These are phyloP conservation scores for Cephus pulcher DNA, from an alignment of 2,888 invertebrate species.

Conservation along the genomic window DNA sequence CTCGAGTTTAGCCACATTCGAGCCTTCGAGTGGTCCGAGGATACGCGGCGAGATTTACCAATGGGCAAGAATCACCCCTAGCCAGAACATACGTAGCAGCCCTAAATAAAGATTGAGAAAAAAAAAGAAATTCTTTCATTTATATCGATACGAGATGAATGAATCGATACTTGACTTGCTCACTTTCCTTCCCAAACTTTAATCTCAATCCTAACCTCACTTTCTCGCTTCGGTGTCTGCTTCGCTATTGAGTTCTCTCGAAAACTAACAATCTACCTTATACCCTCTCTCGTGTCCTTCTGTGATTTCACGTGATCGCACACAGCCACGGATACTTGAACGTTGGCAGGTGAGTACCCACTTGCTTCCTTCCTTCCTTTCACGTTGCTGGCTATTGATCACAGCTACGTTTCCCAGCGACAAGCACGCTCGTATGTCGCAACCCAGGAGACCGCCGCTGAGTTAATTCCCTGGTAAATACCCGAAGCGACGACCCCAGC, in stretches of 20 bases:
- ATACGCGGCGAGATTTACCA: background rate
- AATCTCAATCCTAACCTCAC: background rate
- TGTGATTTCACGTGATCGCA: background rate
- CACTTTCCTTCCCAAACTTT: background rate
- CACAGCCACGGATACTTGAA: background rate
- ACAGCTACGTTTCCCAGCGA: background rate
- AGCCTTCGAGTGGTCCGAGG: background rate
- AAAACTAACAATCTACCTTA: no score
- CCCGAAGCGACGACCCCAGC: background rate
- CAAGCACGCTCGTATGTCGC: background rate
- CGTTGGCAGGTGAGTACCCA: background rate
- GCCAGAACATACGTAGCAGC: background rate
- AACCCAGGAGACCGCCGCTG: background rate
- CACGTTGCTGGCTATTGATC: background rate
- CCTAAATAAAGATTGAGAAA: background rate
- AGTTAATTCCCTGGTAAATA: background rate
- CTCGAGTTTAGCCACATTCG: constrained; percentile 5
- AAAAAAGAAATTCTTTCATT: background rate
- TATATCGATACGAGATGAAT: background rate
- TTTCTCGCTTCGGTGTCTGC: background rate
- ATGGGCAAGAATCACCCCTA: background rate
- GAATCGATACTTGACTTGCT: background rate
- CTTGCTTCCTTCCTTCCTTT: background rate
- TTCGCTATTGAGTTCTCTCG: background rate
- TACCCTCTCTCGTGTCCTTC: no score